A percentile compares a stretch with the other conserved stretches of the same genome.
phyloP scores from a whole-genome alignment of 2,797 vertebrate species.

The Chanos chanos region DNA sequence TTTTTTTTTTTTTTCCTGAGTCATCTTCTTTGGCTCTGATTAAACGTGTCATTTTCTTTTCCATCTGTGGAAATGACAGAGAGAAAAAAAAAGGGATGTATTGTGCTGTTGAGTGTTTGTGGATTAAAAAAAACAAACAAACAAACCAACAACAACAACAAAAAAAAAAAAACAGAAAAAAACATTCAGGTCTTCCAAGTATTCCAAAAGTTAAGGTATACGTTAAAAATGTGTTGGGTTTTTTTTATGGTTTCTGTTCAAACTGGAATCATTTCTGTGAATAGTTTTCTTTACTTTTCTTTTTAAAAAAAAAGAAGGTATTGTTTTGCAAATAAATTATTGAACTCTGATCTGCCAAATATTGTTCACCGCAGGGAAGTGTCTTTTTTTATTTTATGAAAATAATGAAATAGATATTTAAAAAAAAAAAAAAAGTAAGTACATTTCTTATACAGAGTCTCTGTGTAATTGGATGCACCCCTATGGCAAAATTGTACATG shows the following conservation, averaged over 20 bases:
- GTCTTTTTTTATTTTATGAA: constrained; percentile 42
- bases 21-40: too few species aligned
- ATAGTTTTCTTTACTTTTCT: constrained; percentile 76
- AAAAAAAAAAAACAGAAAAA: constrained; percentile 56
- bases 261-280: constrained; percentile 81
- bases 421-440: constrained; percentile 38
- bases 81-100: too few species aligned
- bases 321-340: constrained; percentile 35
- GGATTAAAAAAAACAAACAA: neutral
- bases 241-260: constrained; percentile 83
- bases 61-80: too few species aligned
- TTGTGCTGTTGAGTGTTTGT: too few species aligned
- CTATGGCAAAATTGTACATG: constrained; percentile 37
- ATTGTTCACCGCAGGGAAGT: constrained; percentile 56
- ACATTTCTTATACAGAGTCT: too few species aligned
- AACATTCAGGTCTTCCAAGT: constrained; percentile 86
- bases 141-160: constrained; percentile 27
- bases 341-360: constrained; percentile 62
- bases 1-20: too few species aligned
- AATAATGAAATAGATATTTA: constrained; percentile 40
- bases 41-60: too few species aligned
- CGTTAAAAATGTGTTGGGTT: constrained; percentile 76
- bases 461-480: constrained; percentile 45
- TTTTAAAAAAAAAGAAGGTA: constrained; percentile 68
- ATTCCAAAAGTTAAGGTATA: constrained; percentile 55